phyloP scores from a whole-genome alignment of 2,113 vertebrate species.

The Alaudala cheleensis region DNA sequence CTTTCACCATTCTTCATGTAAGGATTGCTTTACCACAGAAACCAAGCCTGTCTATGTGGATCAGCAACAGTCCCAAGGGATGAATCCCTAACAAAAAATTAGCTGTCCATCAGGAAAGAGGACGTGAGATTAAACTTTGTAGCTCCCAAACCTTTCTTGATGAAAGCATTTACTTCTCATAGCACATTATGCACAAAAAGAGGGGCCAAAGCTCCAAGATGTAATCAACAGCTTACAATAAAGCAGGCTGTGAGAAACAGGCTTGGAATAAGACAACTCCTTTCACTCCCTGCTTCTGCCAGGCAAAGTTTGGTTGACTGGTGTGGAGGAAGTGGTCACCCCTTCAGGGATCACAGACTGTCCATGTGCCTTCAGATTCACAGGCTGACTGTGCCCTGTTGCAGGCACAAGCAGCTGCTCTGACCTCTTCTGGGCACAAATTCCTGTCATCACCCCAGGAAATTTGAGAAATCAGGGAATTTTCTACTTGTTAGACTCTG shows the following conservation, averaged over 20 bases:
- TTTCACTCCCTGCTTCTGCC: background rate
- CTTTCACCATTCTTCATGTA: background rate
- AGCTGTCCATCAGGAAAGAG: background rate
- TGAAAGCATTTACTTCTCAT: background rate
- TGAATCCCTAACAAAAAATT: background rate
- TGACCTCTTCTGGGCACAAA: background rate
- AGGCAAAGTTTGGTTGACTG: background rate
- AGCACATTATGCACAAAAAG: background rate
- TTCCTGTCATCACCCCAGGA: background rate
- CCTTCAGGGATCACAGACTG: background rate
- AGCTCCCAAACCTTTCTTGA: background rate
- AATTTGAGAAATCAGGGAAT: background rate
- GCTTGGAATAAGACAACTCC: background rate
- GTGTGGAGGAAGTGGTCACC: background rate
- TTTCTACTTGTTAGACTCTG: background rate
- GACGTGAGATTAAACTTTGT: rapidly evolving
- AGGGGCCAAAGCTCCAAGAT: background rate
- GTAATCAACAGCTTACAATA: background rate
- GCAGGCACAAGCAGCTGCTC: background rate
- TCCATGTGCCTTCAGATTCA: background rate
- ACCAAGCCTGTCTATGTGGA: background rate
- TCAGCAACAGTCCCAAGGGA: background rate
- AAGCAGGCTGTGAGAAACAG: background rate
- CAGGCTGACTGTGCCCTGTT: background rate
- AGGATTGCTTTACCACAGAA: background rate